phyloP scores from a whole-genome alignment of 2,113 vertebrate species.

The Stercorarius parasiticus region DNA sequence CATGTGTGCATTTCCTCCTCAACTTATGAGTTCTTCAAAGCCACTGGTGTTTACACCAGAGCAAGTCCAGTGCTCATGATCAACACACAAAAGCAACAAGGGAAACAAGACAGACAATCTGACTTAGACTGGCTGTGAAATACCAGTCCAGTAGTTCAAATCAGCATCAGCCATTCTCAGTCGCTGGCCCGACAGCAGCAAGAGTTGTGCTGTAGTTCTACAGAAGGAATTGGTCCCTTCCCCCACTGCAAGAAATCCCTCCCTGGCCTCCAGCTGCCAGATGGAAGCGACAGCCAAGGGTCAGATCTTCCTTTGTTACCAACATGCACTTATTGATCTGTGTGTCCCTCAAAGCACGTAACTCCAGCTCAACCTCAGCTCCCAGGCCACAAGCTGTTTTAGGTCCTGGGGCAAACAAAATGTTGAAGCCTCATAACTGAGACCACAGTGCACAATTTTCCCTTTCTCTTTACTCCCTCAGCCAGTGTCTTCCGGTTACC shows the following conservation, averaged over 20 bases:
- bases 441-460: not conserved
- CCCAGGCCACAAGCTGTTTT: not conserved
- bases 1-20: not conserved
- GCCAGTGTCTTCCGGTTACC: not conserved
- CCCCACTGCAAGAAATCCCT: not conserved
- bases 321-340: not conserved
- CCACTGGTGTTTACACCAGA: not conserved
- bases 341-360: not conserved
- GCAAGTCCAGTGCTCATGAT: not conserved
- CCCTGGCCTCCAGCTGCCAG: not conserved
- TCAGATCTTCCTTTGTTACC: not conserved
- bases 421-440: not conserved
- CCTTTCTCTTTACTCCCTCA: not conserved
- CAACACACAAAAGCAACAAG: not conserved
- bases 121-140: not conserved
- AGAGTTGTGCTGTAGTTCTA: not conserved
- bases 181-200: fast-evolving
- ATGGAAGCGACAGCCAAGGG: not conserved
- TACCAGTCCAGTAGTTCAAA: not conserved
- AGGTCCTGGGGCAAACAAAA: not conserved
- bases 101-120: not conserved
- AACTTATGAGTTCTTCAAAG: not conserved
- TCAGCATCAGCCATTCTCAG: not conserved
- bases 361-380: not conserved
- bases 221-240: fast-evolving